Evolutionary conservation across 2,113 vertebrate genomes (phyloP), one percentile per base, ranked within the genome.

Genomic region (Cinclus cinclus): DNA sequence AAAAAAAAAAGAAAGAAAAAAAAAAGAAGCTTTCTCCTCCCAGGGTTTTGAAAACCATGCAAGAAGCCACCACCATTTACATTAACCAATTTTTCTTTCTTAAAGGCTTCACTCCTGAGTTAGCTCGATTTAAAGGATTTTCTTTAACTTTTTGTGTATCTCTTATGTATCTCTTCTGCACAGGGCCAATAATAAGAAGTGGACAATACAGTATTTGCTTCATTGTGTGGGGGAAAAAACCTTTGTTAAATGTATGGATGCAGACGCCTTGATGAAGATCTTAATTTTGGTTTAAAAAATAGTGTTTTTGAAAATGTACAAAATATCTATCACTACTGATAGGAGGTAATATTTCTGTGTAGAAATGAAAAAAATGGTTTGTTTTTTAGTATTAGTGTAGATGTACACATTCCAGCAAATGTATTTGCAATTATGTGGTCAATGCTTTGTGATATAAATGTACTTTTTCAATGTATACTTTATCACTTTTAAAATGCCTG

Each of bases 161-260:
- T 99, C 98, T 99, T 99, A 99, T 99, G 99, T 99, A 99, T 99
- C 99, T 99, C 98, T 99, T 99, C 99, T 99, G 99, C 99, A 99
- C 99, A 99, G 99, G 99, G 99, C 99, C 99, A 99, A 99, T 99
- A 99, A 99, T 99, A 99, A 99, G 99, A 99, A 99, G 99, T 99
- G 99, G 99, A 99, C 99, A 99, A 98, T 99, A 99, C 99, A 99
- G 99, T 99, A 99, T 99, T 99, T 99, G 99, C 99, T 99, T 99
- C 99, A 99, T 99, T 99, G 99, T 99, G 99, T 98, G 98, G 98
- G 98, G 98, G 98, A 99, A 99, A 99, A 99, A 99, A 99, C 99
- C 99, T 99, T 99, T 99, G 99, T 99, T 99, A 99, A 99, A 99
- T 99, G 98, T 99, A 99, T 99, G 99, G 99, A 99, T 99, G 99